Conservation (phyloP, 2,113 vertebrate genomes). For the Rhinogobius similis region DNA sequence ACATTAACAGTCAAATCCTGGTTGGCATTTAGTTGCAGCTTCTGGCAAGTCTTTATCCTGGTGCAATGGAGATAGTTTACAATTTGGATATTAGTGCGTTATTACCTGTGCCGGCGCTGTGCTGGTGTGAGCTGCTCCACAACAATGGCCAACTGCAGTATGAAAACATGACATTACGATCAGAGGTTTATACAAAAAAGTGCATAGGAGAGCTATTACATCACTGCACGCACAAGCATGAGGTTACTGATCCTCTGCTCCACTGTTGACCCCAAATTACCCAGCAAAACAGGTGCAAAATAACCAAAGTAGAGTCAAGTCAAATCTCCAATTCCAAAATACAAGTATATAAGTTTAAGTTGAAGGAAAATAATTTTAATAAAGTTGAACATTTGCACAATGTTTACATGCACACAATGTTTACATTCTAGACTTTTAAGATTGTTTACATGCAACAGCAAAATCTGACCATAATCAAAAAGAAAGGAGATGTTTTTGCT, state of each 20-base stretch:
- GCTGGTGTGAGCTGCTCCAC: slow-evolving; percentile 66
- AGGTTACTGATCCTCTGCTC: not conserved
- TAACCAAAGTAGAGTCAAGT: too few species aligned
- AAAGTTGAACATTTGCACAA: too few species aligned
- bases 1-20: not conserved
- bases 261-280: not conserved
- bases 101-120: slow-evolving; percentile 69
- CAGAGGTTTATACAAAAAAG: slow-evolving; percentile 11
- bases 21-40: not conserved
- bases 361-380: too few species aligned
- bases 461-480: too few species aligned
- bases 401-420: too few species aligned
- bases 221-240: not conserved
- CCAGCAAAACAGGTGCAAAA: too few species aligned
- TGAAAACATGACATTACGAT: slow-evolving; percentile 18
- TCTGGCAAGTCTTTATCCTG: not conserved
- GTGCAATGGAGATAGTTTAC: not conserved
- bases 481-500: too few species aligned
- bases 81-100: not conserved
- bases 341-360: too few species aligned
- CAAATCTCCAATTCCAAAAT: too few species aligned
- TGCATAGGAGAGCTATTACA: not conserved
- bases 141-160: slow-evolving; percentile 46
- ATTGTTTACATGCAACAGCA: too few species aligned
- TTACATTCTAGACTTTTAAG: too few species aligned